Evolutionary conservation across 2,113 vertebrate species (phyloP), one percentile per base, ranked within the genome.

Genomic region (Syngnathus typhle): DNA sequence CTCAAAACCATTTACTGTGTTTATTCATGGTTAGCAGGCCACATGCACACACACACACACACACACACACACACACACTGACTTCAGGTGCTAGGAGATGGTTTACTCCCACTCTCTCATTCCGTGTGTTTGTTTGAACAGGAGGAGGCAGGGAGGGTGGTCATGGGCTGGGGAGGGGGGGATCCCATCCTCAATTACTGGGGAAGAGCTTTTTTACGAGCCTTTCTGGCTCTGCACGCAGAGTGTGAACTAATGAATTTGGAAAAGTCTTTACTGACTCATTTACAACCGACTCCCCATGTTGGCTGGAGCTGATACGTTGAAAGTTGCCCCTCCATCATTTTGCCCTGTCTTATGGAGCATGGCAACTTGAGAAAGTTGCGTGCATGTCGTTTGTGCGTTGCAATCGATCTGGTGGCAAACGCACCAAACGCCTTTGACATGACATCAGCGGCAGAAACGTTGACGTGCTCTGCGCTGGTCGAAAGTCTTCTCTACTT

Each of bases 181-280:
- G 81, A 88, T 82, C 84, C 82, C 68, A 61, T 85, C 79, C 81
- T 87, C 81, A 87, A 83, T 88, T 89, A 86, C 76, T 73, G 73
- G 76, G 84, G 84, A 89, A 91, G 89, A 90, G 84, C 83, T 80
- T 89, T 88, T 88, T 90, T 88, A 90, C 83, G 79, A 77, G 77
- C 60, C 60, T 79, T 69, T 83, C 68, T 79, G 56, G 74, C 41
- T 67, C 51, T n/a, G 60, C 70, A 76, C 68, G 73, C 77, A 74
- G 38, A 74, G 77, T 73, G 77, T 76, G 64, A 82, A 78, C 70
- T 79, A 79, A 86, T 85, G 81, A 80, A 75, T 80, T 74, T 51
- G 71, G 70, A 78, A 73, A 51, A 60, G 64, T 76, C 68, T 73
- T 80, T 68, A 71, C 56, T 21, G 58, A 27, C 49, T 23, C 47